phyloP scores from a whole-genome alignment of 2,797 vertebrate species.

The Sphaeramia orbicularis region DNA sequence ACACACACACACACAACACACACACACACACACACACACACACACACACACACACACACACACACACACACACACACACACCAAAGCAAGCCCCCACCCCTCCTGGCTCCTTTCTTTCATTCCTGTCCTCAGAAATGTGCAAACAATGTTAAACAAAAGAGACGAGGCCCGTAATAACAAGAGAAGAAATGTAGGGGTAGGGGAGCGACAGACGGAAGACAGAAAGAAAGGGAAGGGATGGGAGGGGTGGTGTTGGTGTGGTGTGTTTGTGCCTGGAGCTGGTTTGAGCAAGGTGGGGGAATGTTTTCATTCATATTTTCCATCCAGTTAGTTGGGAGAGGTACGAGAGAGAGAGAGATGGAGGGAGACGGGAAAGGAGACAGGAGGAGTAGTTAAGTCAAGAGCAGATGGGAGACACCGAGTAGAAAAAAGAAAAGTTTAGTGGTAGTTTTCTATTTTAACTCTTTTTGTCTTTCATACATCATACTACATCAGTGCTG shows the following conservation, averaged over 20 bases:
- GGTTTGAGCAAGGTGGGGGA: conserved; percentile 53
- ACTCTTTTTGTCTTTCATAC: background rate
- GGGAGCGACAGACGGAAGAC: conserved; percentile 3
- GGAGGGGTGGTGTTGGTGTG: too few relatives aligned
- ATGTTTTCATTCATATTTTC: conserved; percentile 86
- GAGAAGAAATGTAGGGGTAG: conserved; percentile 41
- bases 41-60: too few relatives aligned
- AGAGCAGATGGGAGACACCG: conserved; percentile 25
- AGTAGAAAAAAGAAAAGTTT: too few relatives aligned
- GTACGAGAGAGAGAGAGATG: conserved; percentile 33
- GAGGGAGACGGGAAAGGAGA: conserved; percentile 35
- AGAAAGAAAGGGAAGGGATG: too few relatives aligned
- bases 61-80: conserved; percentile 9
- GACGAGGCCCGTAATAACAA: conserved; percentile 30
- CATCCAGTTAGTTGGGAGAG: conserved; percentile 73
- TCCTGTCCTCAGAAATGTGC: conserved; percentile 53
- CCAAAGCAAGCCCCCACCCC: conserved; percentile 2
- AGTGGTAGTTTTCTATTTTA: conserved; percentile 17
- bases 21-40: too few relatives aligned
- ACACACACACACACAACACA: too few relatives aligned
- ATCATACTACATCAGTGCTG: too few relatives aligned
- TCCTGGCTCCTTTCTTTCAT: conserved; percentile 27
- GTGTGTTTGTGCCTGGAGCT: conserved; percentile 56
- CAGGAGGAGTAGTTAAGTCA: conserved; percentile 15
- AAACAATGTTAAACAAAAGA: conserved; percentile 60